A percentile compares a stretch with the other conserved stretches of the same genome.
Conservation (phyloP, 1,140 invertebrate genomes). For the Saccostrea echinata region DNA sequence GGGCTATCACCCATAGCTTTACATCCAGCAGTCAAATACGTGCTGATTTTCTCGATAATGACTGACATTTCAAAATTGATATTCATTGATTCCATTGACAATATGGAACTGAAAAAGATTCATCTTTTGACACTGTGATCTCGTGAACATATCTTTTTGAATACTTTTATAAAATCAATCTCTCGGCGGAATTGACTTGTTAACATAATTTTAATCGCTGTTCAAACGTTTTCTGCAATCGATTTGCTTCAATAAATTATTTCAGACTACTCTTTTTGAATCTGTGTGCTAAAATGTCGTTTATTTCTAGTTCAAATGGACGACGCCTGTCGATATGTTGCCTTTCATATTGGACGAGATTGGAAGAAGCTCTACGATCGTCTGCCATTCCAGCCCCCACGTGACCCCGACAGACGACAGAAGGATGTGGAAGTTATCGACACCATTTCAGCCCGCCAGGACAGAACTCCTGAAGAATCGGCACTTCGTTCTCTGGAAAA, state of each 20-base stretch:
- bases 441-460: conserved; percentile 53
- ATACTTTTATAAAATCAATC: background rate
- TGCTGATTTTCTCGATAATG: conserved; percentile 9
- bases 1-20: background rate
- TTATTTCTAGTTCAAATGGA: conserved; percentile 55
- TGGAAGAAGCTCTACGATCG: conserved; percentile 63
- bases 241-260: background rate
- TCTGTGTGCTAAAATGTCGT: background rate
- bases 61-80: conserved; percentile 17
- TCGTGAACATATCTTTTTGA: background rate
- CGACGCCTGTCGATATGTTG: conserved; percentile 61
- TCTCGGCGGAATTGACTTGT: background rate
- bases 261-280: background rate
- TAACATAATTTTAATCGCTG: background rate
- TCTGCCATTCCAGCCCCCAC: conserved; percentile 61
- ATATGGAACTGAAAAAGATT: conserved; percentile 7
- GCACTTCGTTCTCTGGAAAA: conserved; percentile 59
- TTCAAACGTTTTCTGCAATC: background rate
- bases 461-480: conserved; percentile 60
- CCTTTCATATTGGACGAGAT: conserved; percentile 56
- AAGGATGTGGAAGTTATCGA: conserved; percentile 61
- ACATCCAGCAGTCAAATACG: background rate
- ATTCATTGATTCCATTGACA: conserved; percentile 8
- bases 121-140: background rate
- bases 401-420: conserved; percentile 52